Evolutionary conservation across 2,888 invertebrate species (phyloP).

Genomic region (Drosophila differens): DNA sequence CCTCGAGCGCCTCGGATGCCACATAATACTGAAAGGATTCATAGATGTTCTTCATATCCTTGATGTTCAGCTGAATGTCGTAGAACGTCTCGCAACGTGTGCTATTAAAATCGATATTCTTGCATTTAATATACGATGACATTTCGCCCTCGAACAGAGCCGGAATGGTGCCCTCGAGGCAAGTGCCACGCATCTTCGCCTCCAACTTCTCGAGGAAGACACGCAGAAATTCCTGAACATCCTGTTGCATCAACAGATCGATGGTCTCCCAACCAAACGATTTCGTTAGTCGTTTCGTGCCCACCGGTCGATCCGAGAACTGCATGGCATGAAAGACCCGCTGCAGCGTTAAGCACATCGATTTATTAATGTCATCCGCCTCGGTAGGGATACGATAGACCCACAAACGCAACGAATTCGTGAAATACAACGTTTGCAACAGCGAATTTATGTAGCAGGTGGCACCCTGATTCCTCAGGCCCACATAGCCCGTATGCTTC

Average conservation of each 20-base stretch:
- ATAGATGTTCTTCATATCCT: constrained; percentile 97
- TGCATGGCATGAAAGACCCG: constrained; percentile 99
- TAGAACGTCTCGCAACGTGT: constrained; percentile 98
- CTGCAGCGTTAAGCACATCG: constrained; percentile 95
- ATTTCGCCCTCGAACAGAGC: constrained; percentile 99
- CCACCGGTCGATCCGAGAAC: constrained; percentile 98
- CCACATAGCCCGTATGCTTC: constrained; percentile 95
- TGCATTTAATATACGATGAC: constrained; percentile 99
- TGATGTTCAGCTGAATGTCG: constrained; percentile 99
- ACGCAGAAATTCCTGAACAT: constrained; percentile 94
- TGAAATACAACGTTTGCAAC: constrained; percentile 98
- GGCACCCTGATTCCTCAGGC: constrained; percentile 99
- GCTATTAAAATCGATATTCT: constrained; percentile 98
- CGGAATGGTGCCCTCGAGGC: constrained; percentile 98
- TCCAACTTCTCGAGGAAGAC: constrained; percentile 98
- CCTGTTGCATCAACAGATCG: constrained; percentile 99
- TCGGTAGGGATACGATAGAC: constrained; percentile 99
- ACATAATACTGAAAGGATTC: constrained; percentile 99
- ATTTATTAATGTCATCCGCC: constrained; percentile 97
- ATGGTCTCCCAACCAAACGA: constrained; percentile 99
- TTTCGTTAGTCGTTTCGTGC: constrained; percentile 99
- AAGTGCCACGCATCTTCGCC: constrained; percentile 99
- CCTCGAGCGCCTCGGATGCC: constrained; percentile 96
- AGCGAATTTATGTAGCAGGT: constrained; percentile 99
- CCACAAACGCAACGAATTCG: constrained; percentile 95